phyloP scores from a whole-genome alignment of 1,140 invertebrate genomes.

The Solenopsis invicta region DNA sequence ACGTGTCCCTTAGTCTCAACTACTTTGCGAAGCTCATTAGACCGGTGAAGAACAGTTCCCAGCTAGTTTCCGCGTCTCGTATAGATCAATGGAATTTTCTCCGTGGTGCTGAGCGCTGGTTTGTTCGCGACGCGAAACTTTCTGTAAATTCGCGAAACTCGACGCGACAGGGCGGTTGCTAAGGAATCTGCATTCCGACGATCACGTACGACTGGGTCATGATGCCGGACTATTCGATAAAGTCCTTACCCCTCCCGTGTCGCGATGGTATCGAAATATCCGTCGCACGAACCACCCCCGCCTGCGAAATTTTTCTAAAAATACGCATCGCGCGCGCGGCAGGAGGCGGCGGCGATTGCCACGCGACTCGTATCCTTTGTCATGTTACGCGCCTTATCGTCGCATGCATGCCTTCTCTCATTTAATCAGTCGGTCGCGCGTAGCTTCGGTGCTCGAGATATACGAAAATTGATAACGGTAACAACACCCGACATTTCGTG shows the following conservation, averaged over 20 bases:
- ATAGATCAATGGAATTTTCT: conserved; percentile 54
- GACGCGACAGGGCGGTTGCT: conserved; percentile 12
- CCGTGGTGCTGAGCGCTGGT: neutral
- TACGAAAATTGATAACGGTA: conserved; percentile 10
- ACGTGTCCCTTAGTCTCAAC: neutral
- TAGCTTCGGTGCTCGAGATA: neutral
- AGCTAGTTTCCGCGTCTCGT: conserved; percentile 19
- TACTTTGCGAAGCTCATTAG: conserved; percentile 2
- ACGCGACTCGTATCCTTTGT: conserved; percentile 33
- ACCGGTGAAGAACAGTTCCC: neutral
- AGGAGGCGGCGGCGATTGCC: conserved; percentile 39
- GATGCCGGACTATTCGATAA: conserved; percentile 63
- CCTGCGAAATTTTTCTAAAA: conserved; percentile 73
- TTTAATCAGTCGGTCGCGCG: neutral
- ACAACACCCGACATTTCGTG: neutral
- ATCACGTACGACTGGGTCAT: conserved; percentile 57
- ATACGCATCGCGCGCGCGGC: conserved; percentile 45
- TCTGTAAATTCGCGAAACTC: conserved; percentile 46
- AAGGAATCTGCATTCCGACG: conserved; percentile 24
- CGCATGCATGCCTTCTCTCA: neutral
- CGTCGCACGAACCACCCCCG: conserved; percentile 73
- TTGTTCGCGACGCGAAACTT: conserved; percentile 29
- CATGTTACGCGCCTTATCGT: neutral
- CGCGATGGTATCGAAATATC: conserved; percentile 30
- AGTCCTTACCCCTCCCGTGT: conserved; percentile 42